These are phyloP conservation scores for Plebejus anna DNA, from an alignment of 2,888 invertebrate species.

Conservation along the genomic window DNA sequence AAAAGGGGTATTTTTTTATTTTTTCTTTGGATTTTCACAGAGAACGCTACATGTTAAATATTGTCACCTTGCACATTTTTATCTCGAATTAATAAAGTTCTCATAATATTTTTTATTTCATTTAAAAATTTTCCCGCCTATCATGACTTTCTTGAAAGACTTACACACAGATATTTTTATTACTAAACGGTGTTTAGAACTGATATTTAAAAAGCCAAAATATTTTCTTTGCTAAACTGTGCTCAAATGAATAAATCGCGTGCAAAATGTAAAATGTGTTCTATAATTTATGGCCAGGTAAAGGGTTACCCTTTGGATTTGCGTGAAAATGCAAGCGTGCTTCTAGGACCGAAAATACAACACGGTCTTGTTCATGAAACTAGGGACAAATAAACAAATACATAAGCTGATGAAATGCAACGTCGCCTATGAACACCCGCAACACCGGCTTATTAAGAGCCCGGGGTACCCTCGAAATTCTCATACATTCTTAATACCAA, in stretches of 20 bases:
- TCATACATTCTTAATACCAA: too few relatives aligned
- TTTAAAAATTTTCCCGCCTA: too few relatives aligned
- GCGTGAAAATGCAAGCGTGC: background rate
- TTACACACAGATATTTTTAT: too few relatives aligned
- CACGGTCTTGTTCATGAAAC: background rate
- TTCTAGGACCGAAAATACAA: background rate
- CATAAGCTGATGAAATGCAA: background rate
- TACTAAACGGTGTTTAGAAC: background rate
- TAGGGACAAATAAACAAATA: background rate
- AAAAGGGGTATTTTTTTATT: too few relatives aligned
- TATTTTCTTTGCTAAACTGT: background rate
- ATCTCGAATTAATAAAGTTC: too few relatives aligned
- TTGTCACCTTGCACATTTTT: too few relatives aligned
- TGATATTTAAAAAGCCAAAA: background rate
- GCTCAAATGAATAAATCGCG: conserved; percentile 14
- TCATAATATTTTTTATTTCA: too few relatives aligned
- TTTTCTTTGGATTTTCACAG: too few relatives aligned
- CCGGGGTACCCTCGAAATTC: too few relatives aligned
- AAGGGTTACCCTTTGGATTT: background rate
- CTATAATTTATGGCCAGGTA: background rate
- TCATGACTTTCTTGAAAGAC: too few relatives aligned
- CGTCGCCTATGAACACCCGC: background rate
- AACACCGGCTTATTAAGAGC: background rate
- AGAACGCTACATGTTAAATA: too few relatives aligned
- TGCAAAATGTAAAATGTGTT: conserved; percentile 3